These are phyloP conservation scores for Lateolabrax maculatus DNA, from an alignment of 2,797 vertebrate genomes.

Conservation along the genomic window DNA sequence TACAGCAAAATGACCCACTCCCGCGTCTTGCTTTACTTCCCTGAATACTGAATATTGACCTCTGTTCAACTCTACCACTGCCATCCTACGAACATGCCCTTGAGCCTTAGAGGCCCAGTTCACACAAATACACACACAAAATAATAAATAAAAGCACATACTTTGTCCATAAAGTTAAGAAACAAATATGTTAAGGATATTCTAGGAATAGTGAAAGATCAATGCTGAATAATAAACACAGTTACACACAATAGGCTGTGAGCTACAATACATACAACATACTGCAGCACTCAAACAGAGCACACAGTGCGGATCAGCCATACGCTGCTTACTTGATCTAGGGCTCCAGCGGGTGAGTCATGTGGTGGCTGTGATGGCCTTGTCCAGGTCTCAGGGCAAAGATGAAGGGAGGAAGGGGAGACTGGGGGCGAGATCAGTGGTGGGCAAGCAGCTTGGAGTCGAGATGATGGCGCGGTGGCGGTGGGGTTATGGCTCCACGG, in stretches of 20 bases:
- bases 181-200: not conserved
- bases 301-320: not conserved
- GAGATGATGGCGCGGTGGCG: slow-evolving; percentile 48
- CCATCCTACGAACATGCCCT: slow-evolving; percentile 21
- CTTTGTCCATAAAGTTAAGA: slow-evolving; percentile 12
- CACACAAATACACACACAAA: not conserved
- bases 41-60: slow-evolving; percentile 31
- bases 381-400: slow-evolving; percentile 67
- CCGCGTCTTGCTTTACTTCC: not conserved
- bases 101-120: not conserved
- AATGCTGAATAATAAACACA: not conserved
- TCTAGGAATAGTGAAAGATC: not conserved
- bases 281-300: not conserved
- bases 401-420: slow-evolving; percentile 35
- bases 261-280: not conserved
- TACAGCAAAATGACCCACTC: not conserved
- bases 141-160: slow-evolving; percentile 5
- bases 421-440: slow-evolving; percentile 27
- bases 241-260: not conserved
- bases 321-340: slow-evolving; percentile 79
- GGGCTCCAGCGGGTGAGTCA: slow-evolving; percentile 78
- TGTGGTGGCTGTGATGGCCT: slow-evolving; percentile 79
- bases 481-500: slow-evolving; percentile 76
- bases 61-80: slow-evolving; percentile 15
- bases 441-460: slow-evolving; percentile 40